Base-by-base conservation (phyloP, 2,888 invertebrate species). In the Trissolcus japonicus region DNA sequence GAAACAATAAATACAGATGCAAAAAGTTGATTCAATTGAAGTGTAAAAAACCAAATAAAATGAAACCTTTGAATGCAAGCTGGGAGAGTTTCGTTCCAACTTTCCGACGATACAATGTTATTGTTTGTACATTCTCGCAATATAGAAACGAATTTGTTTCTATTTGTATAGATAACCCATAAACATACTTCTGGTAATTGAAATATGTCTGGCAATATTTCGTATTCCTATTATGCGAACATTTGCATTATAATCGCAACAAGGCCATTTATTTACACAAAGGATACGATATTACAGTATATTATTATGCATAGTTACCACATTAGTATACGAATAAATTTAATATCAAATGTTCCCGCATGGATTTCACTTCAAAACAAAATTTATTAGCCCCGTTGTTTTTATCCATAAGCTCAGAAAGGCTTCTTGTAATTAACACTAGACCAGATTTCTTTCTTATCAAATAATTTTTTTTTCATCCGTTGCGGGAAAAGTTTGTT, bases 231-330 rank as follows among this genome's bases (percentile, higher is more conserved):
- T 63, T 57, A 59, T 43, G 50, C 57, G 11, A 63, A 63, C 51
- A 63, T 63, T 63, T 72, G 59, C 71, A 72, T 72, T 63, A 63
- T 72, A 71, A 71, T 63, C 56, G 71, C 19, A 63, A 21, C 40
- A 21, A 13, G 48, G 17, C 46, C 59, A 57, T 59, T 72, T 65
- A 57, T 61, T 43, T 43, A 19, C 43, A 71, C 69, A 62, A 71
- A 71, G 62, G 62, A 55, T 56, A 48, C 61, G 16, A 62, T 62
- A 62, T 71, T 62, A 62, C 62, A 55, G 50, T 62, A 56, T 71
- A 62, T 71, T 71, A 71, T 71, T 62, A 71, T 51, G 43, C 21
- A 19, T 43, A 19, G 41, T 19, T 46, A 14, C 21, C 46, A 60
- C 35, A 35, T 35, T 35, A 35, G 35, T 35, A 35, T 35, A 35